Conservation (phyloP, 2,888 invertebrate species). For the Smittia sp. region DNA sequence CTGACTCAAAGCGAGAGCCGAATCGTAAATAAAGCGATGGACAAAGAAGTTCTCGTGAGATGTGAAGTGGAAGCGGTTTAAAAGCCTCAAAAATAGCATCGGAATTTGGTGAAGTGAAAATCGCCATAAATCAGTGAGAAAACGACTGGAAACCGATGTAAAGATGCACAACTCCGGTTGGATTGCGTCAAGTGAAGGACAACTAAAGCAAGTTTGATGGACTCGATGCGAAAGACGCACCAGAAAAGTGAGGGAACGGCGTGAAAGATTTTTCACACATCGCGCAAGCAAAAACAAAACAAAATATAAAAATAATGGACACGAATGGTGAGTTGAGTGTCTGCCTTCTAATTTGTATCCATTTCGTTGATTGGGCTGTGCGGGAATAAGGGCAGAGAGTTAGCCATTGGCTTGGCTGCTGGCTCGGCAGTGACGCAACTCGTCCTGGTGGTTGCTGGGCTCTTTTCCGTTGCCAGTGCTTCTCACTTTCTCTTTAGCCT, state of each 20-base stretch:
- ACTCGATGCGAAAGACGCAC: neutral
- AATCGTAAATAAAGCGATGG: too few species aligned
- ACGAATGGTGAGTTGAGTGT: constrained; percentile 29
- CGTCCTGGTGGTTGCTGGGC: neutral
- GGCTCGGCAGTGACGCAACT: neutral
- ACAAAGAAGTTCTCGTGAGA: too few species aligned
- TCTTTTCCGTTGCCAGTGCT: neutral
- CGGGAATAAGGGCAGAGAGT: neutral
- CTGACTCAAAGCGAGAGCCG: too few species aligned
- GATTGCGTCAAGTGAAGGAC: neutral
- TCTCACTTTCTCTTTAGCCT: constrained; percentile 40
- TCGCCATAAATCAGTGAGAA: constrained; percentile 11
- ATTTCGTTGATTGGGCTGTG: neutral
- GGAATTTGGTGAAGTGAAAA: constrained; percentile 26
- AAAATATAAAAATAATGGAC: constrained; percentile 31
- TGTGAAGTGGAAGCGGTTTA: neutral
- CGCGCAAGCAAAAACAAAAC: constrained; percentile 32
- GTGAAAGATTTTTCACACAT: neutral
- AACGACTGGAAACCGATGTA: neutral
- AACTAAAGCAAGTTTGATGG: neutral
- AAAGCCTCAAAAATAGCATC: constrained; percentile 16
- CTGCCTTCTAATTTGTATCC: neutral
- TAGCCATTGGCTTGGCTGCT: neutral
- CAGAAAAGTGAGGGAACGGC: neutral
- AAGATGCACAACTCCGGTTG: neutral